Conservation (phyloP, 2,888 invertebrate genomes). For the Tridacna gigas region DNA sequence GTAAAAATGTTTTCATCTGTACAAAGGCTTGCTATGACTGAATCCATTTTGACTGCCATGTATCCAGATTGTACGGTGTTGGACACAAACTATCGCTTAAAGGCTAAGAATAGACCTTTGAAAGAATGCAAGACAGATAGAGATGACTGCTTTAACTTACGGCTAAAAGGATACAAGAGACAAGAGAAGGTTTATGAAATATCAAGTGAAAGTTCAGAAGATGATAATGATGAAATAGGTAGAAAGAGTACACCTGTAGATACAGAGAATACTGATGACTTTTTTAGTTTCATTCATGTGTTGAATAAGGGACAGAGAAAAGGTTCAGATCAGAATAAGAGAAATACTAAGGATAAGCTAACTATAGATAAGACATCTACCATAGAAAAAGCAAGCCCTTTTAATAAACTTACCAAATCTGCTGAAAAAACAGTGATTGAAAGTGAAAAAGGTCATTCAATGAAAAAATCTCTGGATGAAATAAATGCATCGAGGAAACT, state of each 20-base stretch:
- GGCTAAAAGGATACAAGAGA: conserved; percentile 4
- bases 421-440: no score
- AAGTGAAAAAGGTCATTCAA: no score
- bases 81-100: neutral
- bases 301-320: neutral
- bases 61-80: conserved; percentile 1
- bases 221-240: neutral
- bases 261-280: neutral
- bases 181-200: neutral
- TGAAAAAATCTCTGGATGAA: no score
- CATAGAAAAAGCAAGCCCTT: no score
- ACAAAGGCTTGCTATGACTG: neutral
- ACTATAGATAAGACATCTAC: no score
- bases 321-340: no score
- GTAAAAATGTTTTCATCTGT: neutral
- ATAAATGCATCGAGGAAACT: neutral
- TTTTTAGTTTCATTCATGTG: neutral
- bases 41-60: neutral
- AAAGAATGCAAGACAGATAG: neutral
- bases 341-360: no score
- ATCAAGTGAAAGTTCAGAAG: neutral
- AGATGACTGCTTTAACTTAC: neutral
- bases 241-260: neutral
- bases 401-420: no score
- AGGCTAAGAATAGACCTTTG: neutral